Evolutionary conservation across 2,113 vertebrate genomes (phyloP).

Genomic region (Columbina picui): DNA sequence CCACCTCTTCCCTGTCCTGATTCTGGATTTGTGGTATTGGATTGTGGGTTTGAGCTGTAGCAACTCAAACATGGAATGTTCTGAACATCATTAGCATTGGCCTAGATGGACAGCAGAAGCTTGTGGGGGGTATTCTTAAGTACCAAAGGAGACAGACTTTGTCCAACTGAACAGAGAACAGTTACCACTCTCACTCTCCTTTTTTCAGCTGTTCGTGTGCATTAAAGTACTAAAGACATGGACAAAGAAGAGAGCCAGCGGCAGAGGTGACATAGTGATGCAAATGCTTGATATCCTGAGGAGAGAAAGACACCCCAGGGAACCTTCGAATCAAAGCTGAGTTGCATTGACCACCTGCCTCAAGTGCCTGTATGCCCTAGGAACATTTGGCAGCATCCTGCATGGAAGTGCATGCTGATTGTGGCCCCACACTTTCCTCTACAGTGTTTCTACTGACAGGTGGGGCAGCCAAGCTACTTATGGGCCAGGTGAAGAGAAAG

Average conservation of each 20-base stretch:
- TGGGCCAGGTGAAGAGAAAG: neutral
- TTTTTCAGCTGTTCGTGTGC: neutral
- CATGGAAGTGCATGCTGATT: neutral
- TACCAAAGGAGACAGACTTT: neutral
- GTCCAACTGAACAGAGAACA: neutral
- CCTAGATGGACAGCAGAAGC: neutral
- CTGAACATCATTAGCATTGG: rapidly evolving
- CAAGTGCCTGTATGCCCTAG: neutral
- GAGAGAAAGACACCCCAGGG: neutral
- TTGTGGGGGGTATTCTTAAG: neutral
- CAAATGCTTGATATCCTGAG: neutral
- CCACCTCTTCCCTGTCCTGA: neutral
- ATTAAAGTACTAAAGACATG: neutral
- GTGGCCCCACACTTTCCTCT: neutral
- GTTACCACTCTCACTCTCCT: neutral
- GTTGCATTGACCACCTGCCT: neutral
- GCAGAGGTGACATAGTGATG: neutral
- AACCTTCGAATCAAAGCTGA: neutral
- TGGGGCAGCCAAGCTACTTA: neutral
- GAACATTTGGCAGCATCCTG: neutral
- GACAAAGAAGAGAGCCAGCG: neutral
- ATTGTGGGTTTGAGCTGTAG: neutral
- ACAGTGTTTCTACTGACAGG: neutral
- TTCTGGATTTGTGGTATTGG: neutral
- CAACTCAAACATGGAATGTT: neutral